Base-by-base conservation (phyloP, 2,888 invertebrate genomes). In the Autographa pulchrina region DNA sequence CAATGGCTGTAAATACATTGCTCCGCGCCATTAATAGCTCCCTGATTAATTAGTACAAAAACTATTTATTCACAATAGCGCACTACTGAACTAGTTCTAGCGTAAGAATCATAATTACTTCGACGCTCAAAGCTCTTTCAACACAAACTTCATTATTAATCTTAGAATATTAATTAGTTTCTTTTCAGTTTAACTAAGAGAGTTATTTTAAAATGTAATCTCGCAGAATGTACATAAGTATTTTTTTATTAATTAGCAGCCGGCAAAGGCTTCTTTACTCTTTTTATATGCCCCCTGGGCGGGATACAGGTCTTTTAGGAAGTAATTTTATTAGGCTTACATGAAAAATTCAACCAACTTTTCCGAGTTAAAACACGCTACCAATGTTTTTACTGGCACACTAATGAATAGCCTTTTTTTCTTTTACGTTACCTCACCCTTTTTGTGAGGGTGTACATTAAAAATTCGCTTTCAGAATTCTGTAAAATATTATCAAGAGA, bases 401-500 rank as follows among this genome's bases (percentile, higher is more conserved):
- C 77, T 83, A 85, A 85, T 86, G 83, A 87, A 87, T 80, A 79
- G 80, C 81, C 67, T 80, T 82, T 56, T 43, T 84, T 83, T 79
- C 63, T 77, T 67, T 81, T 59, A 70, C 68, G 35, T 71, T 77
- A 67, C 63, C 52, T 54, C 48, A 65, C 63, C 18, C 56, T 62
- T 71, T 76, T 66, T 76, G 68, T 65, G 56, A 60, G 31, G 16
- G 5, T 38, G 61, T 71, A 62, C 72, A 70, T 74, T 65, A 62
- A 76, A 81, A 77, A 72, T 48, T 63, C 18, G 59, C 64, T 70
- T 72, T 65, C 41, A 68, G 38, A 62, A 68, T 72, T 63, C 54
- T 59, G 31, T 69, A 35, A 38, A 52, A 60, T 59, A 32, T 41
- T 59, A 32, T 41, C 18, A 14, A 64, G 62, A 38, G 64, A 41